These are phyloP conservation scores for Tetrapedia diversipes DNA, from an alignment of 2,888 invertebrate genomes.

Conservation along the genomic window DNA sequence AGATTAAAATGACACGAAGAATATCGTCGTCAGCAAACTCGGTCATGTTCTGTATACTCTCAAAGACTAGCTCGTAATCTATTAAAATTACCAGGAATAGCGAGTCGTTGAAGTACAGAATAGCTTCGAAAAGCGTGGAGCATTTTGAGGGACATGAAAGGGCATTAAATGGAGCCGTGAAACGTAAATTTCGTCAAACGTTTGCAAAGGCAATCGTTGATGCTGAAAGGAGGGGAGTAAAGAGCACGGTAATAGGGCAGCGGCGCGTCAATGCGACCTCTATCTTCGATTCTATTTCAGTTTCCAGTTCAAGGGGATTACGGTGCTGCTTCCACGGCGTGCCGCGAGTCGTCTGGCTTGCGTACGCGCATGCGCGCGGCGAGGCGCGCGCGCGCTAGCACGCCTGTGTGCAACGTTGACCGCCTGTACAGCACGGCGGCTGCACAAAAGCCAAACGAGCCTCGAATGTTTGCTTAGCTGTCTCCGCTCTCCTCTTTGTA, in stretches of 20 bases:
- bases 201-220: slow-evolving; percentile 26
- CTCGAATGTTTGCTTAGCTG: slow-evolving; percentile 77
- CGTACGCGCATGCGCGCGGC: slow-evolving; percentile 20
- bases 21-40: no score
- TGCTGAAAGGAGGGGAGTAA: not conserved
- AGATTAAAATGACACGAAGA: no score
- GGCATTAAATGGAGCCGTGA: not conserved
- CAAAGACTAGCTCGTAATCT: no score
- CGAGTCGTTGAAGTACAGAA: no score
- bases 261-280: slow-evolving; percentile 23
- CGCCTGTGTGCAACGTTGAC: slow-evolving; percentile 57
- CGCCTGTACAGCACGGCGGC: slow-evolving; percentile 60
- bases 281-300: slow-evolving; percentile 56
- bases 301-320: slow-evolving; percentile 51
- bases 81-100: no score
- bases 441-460: slow-evolving; percentile 68
- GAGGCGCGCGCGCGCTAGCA: slow-evolving; percentile 26
- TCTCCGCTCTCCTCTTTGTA: slow-evolving; percentile 72
- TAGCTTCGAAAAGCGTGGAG: not conserved
- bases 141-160: not conserved
- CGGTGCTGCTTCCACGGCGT: slow-evolving; percentile 32
- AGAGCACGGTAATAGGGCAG: slow-evolving; percentile 1
- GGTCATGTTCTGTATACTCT: no score
- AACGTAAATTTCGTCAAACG: not conserved
- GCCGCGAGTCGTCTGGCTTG: slow-evolving; percentile 38